phyloP scores from a whole-genome alignment of 1,140 invertebrate genomes.

The Seison nebaliae region DNA sequence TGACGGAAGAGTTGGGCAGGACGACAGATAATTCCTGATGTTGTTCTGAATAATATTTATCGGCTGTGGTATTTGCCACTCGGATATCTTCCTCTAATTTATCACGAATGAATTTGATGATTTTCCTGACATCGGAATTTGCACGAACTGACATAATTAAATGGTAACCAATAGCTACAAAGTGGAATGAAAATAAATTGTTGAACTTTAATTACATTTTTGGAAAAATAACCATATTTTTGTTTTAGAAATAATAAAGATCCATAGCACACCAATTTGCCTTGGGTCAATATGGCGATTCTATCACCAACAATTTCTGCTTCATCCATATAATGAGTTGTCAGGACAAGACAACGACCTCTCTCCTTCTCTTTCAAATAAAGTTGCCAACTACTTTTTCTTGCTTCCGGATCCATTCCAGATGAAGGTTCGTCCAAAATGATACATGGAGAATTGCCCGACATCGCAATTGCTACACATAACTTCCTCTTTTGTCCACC shows the following conservation, averaged over 20 bases:
- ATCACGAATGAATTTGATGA: too few relatives aligned
- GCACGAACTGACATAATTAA: too few relatives aligned
- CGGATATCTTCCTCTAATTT: too few relatives aligned
- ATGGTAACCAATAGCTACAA: too few relatives aligned
- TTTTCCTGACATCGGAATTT: too few relatives aligned
- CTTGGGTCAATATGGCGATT: slow-evolving; percentile 41
- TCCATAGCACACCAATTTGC: slow-evolving; percentile 36
- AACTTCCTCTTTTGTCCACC: slow-evolving; percentile 54
- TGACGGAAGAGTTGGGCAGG: too few relatives aligned
- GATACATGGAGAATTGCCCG: slow-evolving; percentile 24
- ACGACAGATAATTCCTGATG: too few relatives aligned
- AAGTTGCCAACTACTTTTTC: slow-evolving; percentile 56
- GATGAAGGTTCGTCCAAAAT: slow-evolving; percentile 70
- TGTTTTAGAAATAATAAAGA: slow-evolving; percentile 35
- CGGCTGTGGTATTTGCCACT: too few relatives aligned
- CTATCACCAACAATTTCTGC: slow-evolving; percentile 43
- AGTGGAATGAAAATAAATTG: too few relatives aligned
- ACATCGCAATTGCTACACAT: slow-evolving; percentile 48
- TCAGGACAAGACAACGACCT: slow-evolving; percentile 38
- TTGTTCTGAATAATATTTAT: too few relatives aligned
- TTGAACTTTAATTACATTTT: slow-evolving; percentile 3
- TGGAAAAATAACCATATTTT: slow-evolving; percentile 3
- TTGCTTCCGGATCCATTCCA: slow-evolving; percentile 59
- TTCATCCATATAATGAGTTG: slow-evolving; percentile 46
- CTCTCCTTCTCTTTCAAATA: slow-evolving; percentile 27